Evolutionary conservation across 2,888 invertebrate species (phyloP).

Genomic region (Diarsia rubi): DNA sequence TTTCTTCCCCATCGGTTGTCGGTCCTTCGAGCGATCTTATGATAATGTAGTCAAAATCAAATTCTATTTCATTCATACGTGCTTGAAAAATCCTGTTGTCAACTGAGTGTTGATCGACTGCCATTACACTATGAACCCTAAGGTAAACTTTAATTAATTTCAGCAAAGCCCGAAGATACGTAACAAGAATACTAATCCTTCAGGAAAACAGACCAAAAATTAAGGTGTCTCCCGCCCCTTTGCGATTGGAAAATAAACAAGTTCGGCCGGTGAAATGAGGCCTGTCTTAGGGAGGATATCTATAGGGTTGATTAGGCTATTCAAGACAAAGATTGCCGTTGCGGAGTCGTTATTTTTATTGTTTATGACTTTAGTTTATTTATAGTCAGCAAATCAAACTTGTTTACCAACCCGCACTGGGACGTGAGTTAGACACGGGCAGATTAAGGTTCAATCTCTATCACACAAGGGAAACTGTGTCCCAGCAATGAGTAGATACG

Average conservation of each 20-base stretch:
- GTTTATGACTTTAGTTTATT: slow-evolving; percentile 5
- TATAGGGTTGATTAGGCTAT: slow-evolving; percentile 11
- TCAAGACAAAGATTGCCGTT: slow-evolving; percentile 14
- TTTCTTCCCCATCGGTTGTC: too few species aligned
- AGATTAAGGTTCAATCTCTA: background rate
- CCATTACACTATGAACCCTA: slow-evolving; percentile 10
- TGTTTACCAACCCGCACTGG: background rate
- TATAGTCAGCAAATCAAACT: background rate
- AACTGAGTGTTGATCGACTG: slow-evolving; percentile 8
- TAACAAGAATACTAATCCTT: slow-evolving; percentile 61
- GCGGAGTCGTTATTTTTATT: background rate
- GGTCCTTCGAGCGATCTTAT: too few species aligned
- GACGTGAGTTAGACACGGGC: background rate
- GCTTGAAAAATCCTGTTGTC: background rate
- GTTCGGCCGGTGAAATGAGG: background rate
- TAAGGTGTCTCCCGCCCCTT: slow-evolving; percentile 36
- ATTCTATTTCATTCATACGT: background rate
- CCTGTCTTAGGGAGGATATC: background rate
- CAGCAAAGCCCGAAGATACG: slow-evolving; percentile 32
- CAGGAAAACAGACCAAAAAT: slow-evolving; percentile 56
- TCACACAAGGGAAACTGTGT: background rate
- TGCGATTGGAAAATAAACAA: slow-evolving; percentile 27
- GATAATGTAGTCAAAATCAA: background rate
- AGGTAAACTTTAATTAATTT: slow-evolving; percentile 45
- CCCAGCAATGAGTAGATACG: background rate